These are phyloP conservation scores for Oryzias woworae DNA, from an alignment of 2,113 vertebrate species.

Conservation along the genomic window DNA sequence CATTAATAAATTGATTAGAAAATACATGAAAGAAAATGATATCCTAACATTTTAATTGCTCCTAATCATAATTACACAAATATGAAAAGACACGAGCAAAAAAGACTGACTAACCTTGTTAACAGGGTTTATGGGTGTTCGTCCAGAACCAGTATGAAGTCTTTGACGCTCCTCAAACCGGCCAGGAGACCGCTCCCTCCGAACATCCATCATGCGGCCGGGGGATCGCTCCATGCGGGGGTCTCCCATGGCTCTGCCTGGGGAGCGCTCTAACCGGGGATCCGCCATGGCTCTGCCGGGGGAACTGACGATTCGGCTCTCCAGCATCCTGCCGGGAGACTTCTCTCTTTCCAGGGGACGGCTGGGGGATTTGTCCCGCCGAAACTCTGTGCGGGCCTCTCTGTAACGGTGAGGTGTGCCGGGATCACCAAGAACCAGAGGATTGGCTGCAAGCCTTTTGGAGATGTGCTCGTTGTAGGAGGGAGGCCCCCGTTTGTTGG, in stretches of 20 bases:
- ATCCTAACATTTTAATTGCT: too few species aligned
- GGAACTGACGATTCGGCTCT: constrained; percentile 77
- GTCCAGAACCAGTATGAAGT: constrained; percentile 86
- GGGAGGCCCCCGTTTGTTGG: constrained; percentile 96
- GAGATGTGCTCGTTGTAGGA: constrained; percentile 99
- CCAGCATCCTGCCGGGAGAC: constrained; percentile 89
- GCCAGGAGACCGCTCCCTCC: constrained; percentile 88
- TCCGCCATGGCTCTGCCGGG: constrained; percentile 82
- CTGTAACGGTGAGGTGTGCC: constrained; percentile 95
- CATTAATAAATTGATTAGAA: too few species aligned
- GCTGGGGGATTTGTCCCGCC: constrained; percentile 91
- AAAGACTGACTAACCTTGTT: constrained; percentile 81
- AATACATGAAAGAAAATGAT: too few species aligned
- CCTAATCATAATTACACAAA: not conserved
- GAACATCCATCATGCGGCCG: constrained; percentile 82
- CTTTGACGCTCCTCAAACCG: constrained; percentile 91
- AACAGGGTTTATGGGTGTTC: constrained; percentile 90
- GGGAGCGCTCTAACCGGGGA: constrained; percentile 90
- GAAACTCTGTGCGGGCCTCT: constrained; percentile 92
- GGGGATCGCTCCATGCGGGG: constrained; percentile 89
- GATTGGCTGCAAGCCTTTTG: constrained; percentile 91
- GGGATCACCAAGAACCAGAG: constrained; percentile 83
- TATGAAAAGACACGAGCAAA: not conserved
- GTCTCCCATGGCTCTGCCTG: constrained; percentile 85
- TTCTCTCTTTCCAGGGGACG: constrained; percentile 92